Conservation (phyloP, 1,140 invertebrate species). For the Rhagoletis pomonella region DNA sequence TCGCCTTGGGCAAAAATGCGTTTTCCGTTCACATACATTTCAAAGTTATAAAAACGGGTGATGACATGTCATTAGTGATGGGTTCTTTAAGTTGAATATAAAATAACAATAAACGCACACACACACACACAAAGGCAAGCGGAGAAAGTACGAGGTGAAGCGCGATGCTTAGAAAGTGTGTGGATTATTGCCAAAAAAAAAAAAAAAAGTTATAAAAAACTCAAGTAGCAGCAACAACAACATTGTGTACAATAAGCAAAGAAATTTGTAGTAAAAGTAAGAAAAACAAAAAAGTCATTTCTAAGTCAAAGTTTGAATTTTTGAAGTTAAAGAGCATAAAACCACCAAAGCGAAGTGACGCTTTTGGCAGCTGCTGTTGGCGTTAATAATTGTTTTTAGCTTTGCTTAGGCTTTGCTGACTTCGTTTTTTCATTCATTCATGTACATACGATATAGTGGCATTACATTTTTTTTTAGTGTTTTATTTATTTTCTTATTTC, state of each 20-base stretch:
- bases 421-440: not conserved
- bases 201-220: not conserved
- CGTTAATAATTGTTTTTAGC: not conserved
- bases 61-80: constrained; percentile 12
- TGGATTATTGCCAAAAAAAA: constrained; percentile 9
- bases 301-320: not conserved
- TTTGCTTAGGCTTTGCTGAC: not conserved
- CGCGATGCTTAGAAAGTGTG: not conserved
- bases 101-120: not conserved
- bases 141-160: not conserved
- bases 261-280: not conserved
- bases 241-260: not conserved
- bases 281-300: not conserved
- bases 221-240: not conserved
- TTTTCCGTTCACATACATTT: not conserved
- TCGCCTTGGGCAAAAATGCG: not conserved
- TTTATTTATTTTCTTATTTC: not conserved
- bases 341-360: not conserved
- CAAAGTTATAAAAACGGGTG: not conserved
- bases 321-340: constrained; percentile 9
- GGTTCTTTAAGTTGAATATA: not conserved
- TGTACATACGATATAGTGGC: not conserved
- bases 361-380: not conserved
- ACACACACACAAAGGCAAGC: not conserved
- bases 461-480: not conserved